These are phyloP conservation scores for Bombus fervidus DNA, from an alignment of 1,140 invertebrate genomes.

Conservation along the genomic window DNA sequence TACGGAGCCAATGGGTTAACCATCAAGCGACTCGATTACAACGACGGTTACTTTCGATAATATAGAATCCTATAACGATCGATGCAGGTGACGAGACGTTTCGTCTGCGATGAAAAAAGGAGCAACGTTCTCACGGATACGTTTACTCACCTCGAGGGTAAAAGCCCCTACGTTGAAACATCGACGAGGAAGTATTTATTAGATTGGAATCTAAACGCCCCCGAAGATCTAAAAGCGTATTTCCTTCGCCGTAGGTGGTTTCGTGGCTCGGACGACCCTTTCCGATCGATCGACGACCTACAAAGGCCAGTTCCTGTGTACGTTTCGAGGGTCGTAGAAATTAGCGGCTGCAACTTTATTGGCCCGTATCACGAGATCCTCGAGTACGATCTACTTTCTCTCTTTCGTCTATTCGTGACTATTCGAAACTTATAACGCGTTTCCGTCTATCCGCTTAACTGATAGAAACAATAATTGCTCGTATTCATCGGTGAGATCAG, in stretches of 20 bases:
- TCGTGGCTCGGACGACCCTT: slow-evolving; percentile 46
- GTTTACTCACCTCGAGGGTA: slow-evolving; percentile 58
- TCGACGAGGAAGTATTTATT: slow-evolving; percentile 74
- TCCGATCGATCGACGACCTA: slow-evolving; percentile 19
- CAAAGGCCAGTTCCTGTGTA: slow-evolving; percentile 3
- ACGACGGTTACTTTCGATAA: neutral
- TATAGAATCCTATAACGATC: neutral
- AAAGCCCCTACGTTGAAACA: slow-evolving; percentile 49
- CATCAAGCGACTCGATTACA: slow-evolving; percentile 23
- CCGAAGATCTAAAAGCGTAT: slow-evolving; percentile 72
- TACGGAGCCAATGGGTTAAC: neutral
- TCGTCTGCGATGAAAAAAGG: neutral
- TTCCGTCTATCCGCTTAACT: neutral
- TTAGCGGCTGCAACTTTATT: slow-evolving; percentile 76
- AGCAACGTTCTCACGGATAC: slow-evolving; percentile 55
- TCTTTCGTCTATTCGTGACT: slow-evolving; percentile 31
- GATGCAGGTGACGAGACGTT: slow-evolving; percentile 6
- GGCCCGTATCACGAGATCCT: slow-evolving; percentile 69
- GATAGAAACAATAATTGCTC: slow-evolving; percentile 64
- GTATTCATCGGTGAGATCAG: slow-evolving; percentile 53
- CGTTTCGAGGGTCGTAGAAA: slow-evolving; percentile 66
- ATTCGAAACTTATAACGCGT: slow-evolving; percentile 21
- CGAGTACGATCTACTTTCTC: neutral
- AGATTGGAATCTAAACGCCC: slow-evolving; percentile 77
- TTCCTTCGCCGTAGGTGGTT: slow-evolving; percentile 76